Base-by-base conservation (phyloP, 2,797 vertebrate genomes). In the Eulemur albifrons region DNA sequence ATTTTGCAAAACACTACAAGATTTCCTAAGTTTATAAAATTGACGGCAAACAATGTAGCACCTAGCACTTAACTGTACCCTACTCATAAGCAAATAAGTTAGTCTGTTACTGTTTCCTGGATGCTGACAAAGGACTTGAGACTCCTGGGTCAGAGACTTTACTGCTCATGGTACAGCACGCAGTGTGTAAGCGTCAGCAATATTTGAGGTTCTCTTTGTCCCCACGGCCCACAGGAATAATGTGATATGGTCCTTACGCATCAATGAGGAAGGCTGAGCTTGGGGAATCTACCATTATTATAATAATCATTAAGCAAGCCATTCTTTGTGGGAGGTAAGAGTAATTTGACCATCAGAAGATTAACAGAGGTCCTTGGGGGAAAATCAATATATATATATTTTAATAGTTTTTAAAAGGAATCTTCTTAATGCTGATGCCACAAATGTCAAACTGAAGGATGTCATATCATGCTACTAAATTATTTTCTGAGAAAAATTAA, bases 401-500 rank as follows among this genome's bases (percentile, higher is more conserved):
- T 13, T 27, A 73, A 65, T 76, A 70, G 75, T 81, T 80, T 23
- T 27, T 15, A 14, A 69, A 48, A 69, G 30, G 50, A 82, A 75
- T 61, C 25, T 13, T 21, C 50, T 86, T 83, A 84, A 83, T 72
- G 77, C 61, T 90, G 81, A 77, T 72, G 86, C 6, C 45, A 83
- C 32, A 54, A 92, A 92, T 92, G 35, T 63, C 61, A 96, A 93
- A 63, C 20, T 35, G 7, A 89, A 90, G 27, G 23, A 81, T 81
- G 48, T 30, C 35, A 25, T 63, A 90, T 65, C n/a, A 77, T 23
- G 35, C 3, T 40, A 80, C n/a, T 59, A 76, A 92, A 72, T 80
- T 94, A 81, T 88, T 65, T 77, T 43, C 30, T 90, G 14, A 93
- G 54, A 91, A 96, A 85, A 85, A 43, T 52, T 90, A 95, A 57